Base-by-base conservation (phyloP, 2,888 invertebrate genomes). In the Apoda limacodes region DNA sequence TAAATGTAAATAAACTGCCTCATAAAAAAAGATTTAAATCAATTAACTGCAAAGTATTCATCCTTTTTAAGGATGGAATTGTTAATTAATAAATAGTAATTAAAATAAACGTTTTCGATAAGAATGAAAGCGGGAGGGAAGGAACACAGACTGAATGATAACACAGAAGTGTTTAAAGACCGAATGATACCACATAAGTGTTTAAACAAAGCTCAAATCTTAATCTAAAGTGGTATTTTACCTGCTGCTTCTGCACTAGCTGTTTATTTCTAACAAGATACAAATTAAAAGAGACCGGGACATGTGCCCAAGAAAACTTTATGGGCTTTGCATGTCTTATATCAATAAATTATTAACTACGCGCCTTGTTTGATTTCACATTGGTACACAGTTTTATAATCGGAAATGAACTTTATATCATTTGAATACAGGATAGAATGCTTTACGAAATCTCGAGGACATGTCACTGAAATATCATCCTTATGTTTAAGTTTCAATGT, bases 291-390 rank as follows among this genome's bases (percentile, higher is more conserved):
- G 72, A 62, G 70, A 67, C 65, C 69, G 59, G 65, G 66, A 74
- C 74, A 67, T 69, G 69, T 74, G 75, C 74, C 75, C 72, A 76
- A 71, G 67, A 65, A 64, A 70, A 71, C 75, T 78, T 78, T 78
- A 80, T 76, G 78, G 78, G 69, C 74, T 72, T 78, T 57, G 80
- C 80, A 78, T 80, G 80, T 78, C 69, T 75, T 75, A 76, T 72
- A 76, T 76, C 76, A 76, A 80, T 80, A 80, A 80, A 80, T 80
- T 78, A 78, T 80, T 75, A 70, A 71, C 71, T 65, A 70, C 72
- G 66, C 68, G 70, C 64, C 72, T 68, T 75, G 67, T 74, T 76
- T 76, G 71, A 74, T 72, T 74, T 61, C 56, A 66, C 66, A 68
- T 72, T 67, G 63, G 64, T 62, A 61, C 60, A 48, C 45, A 48